Base-by-base conservation (phyloP, 2,888 invertebrate genomes). In the Coelopa pilipes region DNA sequence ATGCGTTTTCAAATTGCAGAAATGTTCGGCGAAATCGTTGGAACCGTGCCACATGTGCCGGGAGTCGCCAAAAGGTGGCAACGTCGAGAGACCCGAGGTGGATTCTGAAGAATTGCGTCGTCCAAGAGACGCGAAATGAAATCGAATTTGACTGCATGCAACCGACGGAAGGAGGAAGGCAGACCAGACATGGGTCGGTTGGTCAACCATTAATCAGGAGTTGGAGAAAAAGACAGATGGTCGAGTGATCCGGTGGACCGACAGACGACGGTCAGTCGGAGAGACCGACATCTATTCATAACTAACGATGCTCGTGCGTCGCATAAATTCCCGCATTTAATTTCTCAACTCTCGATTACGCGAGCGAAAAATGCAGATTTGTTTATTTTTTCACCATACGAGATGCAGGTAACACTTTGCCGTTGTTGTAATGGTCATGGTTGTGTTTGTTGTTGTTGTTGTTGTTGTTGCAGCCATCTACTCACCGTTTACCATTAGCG, bases 21-120 rank as follows among this genome's bases (percentile, higher is more conserved):
- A 55, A 24, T 34, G 1, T 66, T 50, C 17, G 1, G 45, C 63
- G 53, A 53, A 63, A 15, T 63, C 17, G n/a, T 70, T 70, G 70
- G 70, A 70, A 46, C 15, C 46, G n/a, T 59, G 70, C 70, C 70
- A 70, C 70, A 70, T 70, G 70, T 70, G 70, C 34, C 19, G 53
- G 3, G 17, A 13, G 13, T n/a, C 53, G 34, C 17, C 13, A 21
- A 19, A 66, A 17, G 19, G 66, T 49, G 66, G 66, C 66, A 66
- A 49, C 66, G 24, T 24, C 15, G 50, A n/a, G n/a, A n/a, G n/a
- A n/a, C n/a, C n/a, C n/a, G n/a, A n/a, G n/a, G n/a, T n/a, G n/a
- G n/a, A n/a, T n/a, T n/a, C n/a, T n/a, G n/a, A n/a, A n/a, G n/a
- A n/a, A n/a, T n/a, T n/a, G n/a, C n/a, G 66, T 66, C 24, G 4